These are phyloP conservation scores for Leptinotarsa tumamoca DNA, from an alignment of 2,888 invertebrate species.

Conservation along the genomic window DNA sequence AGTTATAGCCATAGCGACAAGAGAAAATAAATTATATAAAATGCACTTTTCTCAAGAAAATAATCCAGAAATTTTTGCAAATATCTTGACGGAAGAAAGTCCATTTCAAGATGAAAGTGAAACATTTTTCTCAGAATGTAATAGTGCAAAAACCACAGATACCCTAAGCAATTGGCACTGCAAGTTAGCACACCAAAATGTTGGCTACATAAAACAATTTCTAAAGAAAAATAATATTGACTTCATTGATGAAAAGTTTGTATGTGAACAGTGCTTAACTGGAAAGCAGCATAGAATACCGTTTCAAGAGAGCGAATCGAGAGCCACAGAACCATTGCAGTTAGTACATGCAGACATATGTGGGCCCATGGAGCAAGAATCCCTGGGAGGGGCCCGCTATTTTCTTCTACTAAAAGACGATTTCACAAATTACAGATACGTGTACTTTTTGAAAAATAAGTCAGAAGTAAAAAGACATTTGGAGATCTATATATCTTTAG, in stretches of 20 bases:
- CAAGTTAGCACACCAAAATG: slow-evolving; percentile 35
- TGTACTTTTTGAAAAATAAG: slow-evolving; percentile 27
- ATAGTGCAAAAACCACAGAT: slow-evolving; percentile 18
- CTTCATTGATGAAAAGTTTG: slow-evolving; percentile 12
- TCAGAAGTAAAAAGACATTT: slow-evolving; percentile 9
- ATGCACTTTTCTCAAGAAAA: slow-evolving; percentile 32
- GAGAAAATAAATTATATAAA: slow-evolving; percentile 33
- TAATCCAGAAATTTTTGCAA: too few species aligned
- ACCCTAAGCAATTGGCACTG: slow-evolving; percentile 33
- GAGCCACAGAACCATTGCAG: slow-evolving; percentile 49
- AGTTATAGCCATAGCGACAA: slow-evolving; percentile 32
- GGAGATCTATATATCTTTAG: slow-evolving; percentile 17
- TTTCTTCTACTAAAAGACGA: slow-evolving; percentile 13
- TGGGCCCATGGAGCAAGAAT: slow-evolving; percentile 11
- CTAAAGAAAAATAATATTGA: slow-evolving; percentile 32
- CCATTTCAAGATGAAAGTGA: neutral
- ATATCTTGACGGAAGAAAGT: neutral
- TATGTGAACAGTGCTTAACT: slow-evolving; percentile 45
- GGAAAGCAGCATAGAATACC: slow-evolving; percentile 53
- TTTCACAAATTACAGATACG: slow-evolving; percentile 13
- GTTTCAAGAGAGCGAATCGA: slow-evolving; percentile 45
- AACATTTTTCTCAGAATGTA: slow-evolving; percentile 1
- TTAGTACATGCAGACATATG: slow-evolving; percentile 47
- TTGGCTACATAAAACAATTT: slow-evolving; percentile 32
- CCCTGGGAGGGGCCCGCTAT: neutral